Evolutionary conservation across 2,113 vertebrate species (phyloP).

Genomic region (Vulpes ferrilata): DNA sequence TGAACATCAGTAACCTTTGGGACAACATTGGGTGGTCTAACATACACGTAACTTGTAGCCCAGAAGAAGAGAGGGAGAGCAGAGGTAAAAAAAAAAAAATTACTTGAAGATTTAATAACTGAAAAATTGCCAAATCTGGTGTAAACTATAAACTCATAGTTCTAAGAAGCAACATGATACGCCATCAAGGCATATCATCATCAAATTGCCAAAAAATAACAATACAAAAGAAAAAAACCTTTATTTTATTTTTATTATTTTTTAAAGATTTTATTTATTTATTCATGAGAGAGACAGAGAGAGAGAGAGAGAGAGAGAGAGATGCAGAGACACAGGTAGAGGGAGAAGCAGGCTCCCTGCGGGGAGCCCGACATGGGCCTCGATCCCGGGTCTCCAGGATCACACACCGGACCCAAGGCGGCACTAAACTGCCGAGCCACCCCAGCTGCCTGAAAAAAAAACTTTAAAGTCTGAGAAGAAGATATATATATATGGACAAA

Average conservation of each 20-base stretch:
- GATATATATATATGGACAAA: neutral
- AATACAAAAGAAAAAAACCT: neutral
- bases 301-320: no score
- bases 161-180: neutral
- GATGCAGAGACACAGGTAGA: no score
- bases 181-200: neutral
- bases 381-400: no score
- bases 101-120: neutral
- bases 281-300: no score
- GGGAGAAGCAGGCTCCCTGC: no score
- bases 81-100: neutral
- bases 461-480: neutral
- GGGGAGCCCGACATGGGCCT: no score
- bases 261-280: no score
- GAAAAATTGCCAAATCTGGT: slow-evolving; percentile 4
- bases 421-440: no score
- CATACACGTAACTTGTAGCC: neutral
- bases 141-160: neutral
- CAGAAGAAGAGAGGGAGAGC: neutral
- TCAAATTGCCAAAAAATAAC: neutral
- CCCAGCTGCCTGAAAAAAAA: no score
- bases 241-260: no score
- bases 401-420: no score
- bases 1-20: neutral
- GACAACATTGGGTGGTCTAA: neutral